Percentiles rank a stretch among this genome's conserved stretches.
phyloP scores from a whole-genome alignment of 2,113 vertebrate genomes.

The Aramus guarauna region DNA sequence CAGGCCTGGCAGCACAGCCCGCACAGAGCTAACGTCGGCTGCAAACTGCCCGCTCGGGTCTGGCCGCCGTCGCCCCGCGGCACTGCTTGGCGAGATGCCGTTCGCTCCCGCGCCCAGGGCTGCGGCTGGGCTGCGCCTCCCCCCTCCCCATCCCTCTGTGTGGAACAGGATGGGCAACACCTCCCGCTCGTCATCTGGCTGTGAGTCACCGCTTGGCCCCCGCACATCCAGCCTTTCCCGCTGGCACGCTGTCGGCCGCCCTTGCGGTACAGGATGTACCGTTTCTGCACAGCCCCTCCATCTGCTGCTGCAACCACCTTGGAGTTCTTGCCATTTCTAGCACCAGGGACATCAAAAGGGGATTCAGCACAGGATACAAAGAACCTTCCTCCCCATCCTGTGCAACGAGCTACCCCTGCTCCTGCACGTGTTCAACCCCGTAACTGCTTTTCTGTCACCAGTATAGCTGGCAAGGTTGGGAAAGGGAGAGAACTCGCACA shows the following conservation, averaged over 20 bases:
- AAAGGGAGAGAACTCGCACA: neutral
- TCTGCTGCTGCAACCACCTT: slow-evolving; percentile 11
- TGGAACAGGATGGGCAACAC: neutral
- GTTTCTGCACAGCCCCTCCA: neutral
- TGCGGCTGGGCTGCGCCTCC: neutral
- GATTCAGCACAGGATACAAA: neutral
- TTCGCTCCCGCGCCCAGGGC: accelerated
- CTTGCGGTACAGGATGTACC: neutral
- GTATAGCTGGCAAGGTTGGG: accelerated
- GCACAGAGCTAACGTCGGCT: accelerated
- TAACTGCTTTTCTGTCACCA: neutral
- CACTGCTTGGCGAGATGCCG: accelerated
- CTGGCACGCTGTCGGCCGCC: neutral
- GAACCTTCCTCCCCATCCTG: neutral
- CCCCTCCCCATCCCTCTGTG: accelerated
- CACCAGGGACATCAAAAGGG: neutral
- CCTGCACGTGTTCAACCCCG: accelerated
- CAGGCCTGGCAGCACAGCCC: neutral
- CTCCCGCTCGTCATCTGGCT: neutral
- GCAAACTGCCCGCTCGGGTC: neutral
- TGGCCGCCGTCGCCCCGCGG: accelerated
- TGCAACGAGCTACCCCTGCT: neutral
- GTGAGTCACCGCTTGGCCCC: neutral
- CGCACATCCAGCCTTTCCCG: neutral
- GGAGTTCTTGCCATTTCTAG: neutral